phyloP scores from a whole-genome alignment of 2,888 invertebrate species.

The Calameuta idolon region DNA sequence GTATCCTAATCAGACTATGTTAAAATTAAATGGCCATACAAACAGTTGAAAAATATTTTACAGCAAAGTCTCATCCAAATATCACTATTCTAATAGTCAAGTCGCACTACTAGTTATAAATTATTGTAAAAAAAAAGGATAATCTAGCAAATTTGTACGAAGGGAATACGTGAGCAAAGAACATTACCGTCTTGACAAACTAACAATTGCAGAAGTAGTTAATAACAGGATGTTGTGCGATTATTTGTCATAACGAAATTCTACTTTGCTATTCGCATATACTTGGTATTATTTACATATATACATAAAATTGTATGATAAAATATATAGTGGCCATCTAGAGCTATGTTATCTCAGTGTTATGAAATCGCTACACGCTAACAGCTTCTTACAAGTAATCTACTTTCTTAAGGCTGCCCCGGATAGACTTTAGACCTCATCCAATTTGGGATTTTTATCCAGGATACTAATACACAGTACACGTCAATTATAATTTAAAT shows the following conservation, averaged over 20 bases:
- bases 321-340: conserved; percentile 56
- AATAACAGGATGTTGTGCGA: background rate
- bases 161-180: background rate
- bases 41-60: background rate
- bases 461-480: background rate
- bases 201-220: background rate
- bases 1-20: background rate
- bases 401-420: conserved; percentile 22
- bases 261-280: background rate
- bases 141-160: background rate
- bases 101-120: background rate
- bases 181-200: background rate
- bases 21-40: background rate
- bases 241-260: background rate
- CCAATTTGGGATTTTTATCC: background rate
- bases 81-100: background rate
- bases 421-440: conserved; percentile 20
- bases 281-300: conserved; percentile 50
- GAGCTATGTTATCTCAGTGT: conserved; percentile 34
- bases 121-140: background rate
- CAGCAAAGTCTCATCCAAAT: background rate
- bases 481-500: background rate
- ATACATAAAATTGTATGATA: conserved; percentile 55
- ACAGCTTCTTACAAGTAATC: conserved; percentile 22
- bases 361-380: conserved; percentile 25